phyloP scores from a whole-genome alignment of 2,113 vertebrate genomes.

The Nibea albiflora region DNA sequence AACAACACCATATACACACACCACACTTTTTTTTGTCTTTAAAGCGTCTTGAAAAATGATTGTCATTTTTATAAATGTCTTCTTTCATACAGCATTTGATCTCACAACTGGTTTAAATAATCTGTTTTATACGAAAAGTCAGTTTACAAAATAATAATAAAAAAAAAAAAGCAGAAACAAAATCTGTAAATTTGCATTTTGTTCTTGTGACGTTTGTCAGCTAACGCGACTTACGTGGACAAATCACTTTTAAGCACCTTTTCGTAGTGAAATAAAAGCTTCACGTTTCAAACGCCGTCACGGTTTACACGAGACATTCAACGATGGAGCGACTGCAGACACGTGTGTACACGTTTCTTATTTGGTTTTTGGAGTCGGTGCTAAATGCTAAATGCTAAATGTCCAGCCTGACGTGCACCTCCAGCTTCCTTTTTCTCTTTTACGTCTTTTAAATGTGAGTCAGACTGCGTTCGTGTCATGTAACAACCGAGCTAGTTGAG shows the following conservation, averaged over 20 bases:
- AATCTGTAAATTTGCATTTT: slow-evolving; percentile 59
- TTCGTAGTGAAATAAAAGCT: slow-evolving; percentile 45
- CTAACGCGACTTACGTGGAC: slow-evolving; percentile 13
- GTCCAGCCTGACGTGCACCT: not conserved
- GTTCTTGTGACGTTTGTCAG: slow-evolving; percentile 17
- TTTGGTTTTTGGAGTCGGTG: slow-evolving; percentile 58
- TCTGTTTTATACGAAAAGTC: slow-evolving; percentile 56
- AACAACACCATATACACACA: slow-evolving; percentile 43
- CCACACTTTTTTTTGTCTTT: slow-evolving; percentile 32
- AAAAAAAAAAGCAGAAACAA: slow-evolving; percentile 27
- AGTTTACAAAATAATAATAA: slow-evolving; percentile 30
- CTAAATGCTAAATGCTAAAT: slow-evolving; percentile 58
- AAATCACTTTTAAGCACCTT: slow-evolving; percentile 57
- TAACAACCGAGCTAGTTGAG: not conserved
- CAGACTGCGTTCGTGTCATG: slow-evolving; percentile 3
- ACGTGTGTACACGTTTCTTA: slow-evolving; percentile 30
- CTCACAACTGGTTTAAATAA: slow-evolving; percentile 50
- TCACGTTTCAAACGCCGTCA: slow-evolving; percentile 35
- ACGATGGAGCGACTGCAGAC: slow-evolving; percentile 46
- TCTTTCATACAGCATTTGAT: slow-evolving; percentile 51
- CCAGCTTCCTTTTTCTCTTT: not conserved
- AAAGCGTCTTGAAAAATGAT: slow-evolving; percentile 36
- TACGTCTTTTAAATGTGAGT: not conserved
- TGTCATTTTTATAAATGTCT: slow-evolving; percentile 37
- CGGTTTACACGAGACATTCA: slow-evolving; percentile 71